Evolutionary conservation across 2,797 vertebrate genomes (phyloP).

Genomic region (Pangasius sanitwongsei): DNA sequence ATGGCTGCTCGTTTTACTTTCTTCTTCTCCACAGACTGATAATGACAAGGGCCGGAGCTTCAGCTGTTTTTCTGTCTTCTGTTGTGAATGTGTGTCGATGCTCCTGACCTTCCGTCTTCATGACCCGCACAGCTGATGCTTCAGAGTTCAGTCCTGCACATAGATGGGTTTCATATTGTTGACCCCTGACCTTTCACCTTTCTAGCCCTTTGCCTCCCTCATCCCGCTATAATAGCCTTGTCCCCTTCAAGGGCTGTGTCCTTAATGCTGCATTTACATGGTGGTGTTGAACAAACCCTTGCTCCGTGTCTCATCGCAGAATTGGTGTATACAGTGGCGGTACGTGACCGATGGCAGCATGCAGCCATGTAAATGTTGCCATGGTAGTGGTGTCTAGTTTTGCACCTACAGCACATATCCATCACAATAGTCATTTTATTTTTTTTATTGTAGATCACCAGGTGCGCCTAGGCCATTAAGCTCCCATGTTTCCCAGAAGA

Average conservation of each 20-base stretch:
- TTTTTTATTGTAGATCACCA: background rate
- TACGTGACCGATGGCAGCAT: background rate
- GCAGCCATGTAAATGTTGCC: slow-evolving; percentile 13
- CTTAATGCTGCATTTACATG: slow-evolving; percentile 1
- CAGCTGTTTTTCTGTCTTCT: slow-evolving; percentile 2
- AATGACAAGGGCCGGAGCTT: slow-evolving; percentile 10
- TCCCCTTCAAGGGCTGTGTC: background rate
- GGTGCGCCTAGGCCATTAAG: background rate
- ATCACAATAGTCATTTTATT: background rate
- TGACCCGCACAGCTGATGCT: background rate
- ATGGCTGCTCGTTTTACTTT: slow-evolving; percentile 7
- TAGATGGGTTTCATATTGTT: background rate
- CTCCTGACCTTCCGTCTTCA: background rate
- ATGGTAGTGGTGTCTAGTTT: background rate
- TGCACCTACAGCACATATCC: background rate
- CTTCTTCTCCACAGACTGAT: slow-evolving; percentile 31
- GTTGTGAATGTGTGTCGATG: background rate
- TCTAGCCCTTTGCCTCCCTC: background rate
- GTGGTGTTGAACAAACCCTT: background rate
- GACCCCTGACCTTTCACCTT: background rate
- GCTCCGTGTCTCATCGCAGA: background rate
- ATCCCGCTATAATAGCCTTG: background rate
- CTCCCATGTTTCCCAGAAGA: background rate
- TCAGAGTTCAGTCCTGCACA: slow-evolving; percentile 2
- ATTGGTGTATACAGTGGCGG: background rate